phyloP scores from a whole-genome alignment of 1,140 invertebrate species.

The Drosophila tristis region DNA sequence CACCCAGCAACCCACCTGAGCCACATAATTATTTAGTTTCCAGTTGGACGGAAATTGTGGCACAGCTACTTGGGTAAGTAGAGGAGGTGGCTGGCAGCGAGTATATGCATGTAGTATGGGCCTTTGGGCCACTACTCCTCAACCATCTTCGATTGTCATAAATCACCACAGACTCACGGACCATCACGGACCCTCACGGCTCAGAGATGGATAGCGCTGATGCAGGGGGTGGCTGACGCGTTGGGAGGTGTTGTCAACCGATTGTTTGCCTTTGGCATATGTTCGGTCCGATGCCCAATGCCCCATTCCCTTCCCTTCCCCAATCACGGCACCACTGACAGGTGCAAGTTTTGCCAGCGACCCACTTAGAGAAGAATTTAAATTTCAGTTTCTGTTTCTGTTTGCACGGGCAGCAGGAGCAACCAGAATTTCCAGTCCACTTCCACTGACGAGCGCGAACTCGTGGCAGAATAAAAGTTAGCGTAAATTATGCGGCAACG shows the following conservation, averaged over 20 bases:
- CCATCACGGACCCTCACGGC: background rate
- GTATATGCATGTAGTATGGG: too few species aligned
- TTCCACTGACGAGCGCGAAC: conserved; percentile 16
- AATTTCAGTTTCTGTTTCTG: conserved; percentile 32
- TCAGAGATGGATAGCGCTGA: background rate
- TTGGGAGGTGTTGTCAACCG: conserved; percentile 47
- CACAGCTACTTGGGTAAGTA: conserved; percentile 35
- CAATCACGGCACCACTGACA: conserved; percentile 9
- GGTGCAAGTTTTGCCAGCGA: conserved; percentile 44
- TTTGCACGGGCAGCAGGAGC: background rate
- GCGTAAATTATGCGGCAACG: conserved; percentile 69
- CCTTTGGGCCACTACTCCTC: background rate
- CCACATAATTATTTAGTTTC: conserved; percentile 80
- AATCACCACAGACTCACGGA: conserved; percentile 62
- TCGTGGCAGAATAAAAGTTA: conserved; percentile 50
- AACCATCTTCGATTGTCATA: conserved; percentile 75
- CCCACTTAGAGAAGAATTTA: conserved; percentile 53
- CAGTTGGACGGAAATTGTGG: conserved; percentile 65
- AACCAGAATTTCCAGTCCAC: conserved; percentile 31
- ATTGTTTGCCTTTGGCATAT: conserved; percentile 62
- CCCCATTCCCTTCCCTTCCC: background rate
- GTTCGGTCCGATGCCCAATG: conserved; percentile 19
- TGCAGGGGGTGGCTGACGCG: too few species aligned
- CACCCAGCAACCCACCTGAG: conserved; percentile 33
- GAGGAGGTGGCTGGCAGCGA: conserved; percentile 3